phyloP scores from a whole-genome alignment of 2,113 vertebrate species.

The Vulpes ferrilata region DNA sequence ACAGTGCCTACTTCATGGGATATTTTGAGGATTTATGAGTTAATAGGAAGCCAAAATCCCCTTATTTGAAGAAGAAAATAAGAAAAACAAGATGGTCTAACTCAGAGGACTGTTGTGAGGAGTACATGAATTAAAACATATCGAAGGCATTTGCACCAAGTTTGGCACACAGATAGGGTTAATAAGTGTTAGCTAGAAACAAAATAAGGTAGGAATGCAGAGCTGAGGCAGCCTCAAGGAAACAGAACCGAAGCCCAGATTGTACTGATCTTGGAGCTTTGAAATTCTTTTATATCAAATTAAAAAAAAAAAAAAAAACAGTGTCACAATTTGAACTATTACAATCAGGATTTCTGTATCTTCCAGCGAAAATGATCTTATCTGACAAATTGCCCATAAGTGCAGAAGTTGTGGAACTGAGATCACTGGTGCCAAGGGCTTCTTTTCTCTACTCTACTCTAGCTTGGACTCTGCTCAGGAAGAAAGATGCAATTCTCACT shows the following conservation, averaged over 20 bases:
- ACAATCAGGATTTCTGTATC: neutral
- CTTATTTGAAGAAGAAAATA: neutral
- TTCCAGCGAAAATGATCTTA: neutral
- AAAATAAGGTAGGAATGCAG: neutral
- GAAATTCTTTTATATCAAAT: neutral
- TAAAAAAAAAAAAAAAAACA: neutral
- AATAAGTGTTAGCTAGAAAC: neutral
- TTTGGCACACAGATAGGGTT: fast-evolving
- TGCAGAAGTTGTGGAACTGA: neutral
- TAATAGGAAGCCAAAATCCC: neutral
- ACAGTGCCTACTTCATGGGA: neutral
- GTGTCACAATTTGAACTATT: neutral
- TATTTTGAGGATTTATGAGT: neutral
- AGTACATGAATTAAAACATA: neutral
- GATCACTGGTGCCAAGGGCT: fast-evolving
- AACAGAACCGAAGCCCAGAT: neutral
- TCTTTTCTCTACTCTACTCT: neutral
- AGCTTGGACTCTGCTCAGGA: neutral
- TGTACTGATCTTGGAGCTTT: neutral
- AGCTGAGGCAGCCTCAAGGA: fast-evolving
- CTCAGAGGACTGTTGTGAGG: neutral
- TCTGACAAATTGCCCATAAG: neutral
- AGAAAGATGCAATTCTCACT: neutral
- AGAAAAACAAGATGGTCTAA: neutral
- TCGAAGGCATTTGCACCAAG: neutral